Evolutionary conservation across 1,140 invertebrate genomes (phyloP).

Genomic region (Neodiprion pinetum): DNA sequence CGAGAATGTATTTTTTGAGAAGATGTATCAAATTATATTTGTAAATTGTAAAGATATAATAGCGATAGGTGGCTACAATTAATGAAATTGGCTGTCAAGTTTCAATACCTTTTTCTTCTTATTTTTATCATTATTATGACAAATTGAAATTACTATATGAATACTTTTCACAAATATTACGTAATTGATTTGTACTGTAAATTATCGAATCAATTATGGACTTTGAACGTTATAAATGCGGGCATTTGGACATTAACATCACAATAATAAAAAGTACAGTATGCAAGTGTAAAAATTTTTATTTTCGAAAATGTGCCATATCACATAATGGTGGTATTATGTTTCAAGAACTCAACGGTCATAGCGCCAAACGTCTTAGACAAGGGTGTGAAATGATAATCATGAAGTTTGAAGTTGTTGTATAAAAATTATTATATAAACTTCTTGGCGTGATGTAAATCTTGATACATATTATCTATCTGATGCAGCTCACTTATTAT

Average conservation of each 20-base stretch:
- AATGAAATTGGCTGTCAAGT: constrained; percentile 17
- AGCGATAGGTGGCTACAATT: constrained; percentile 19
- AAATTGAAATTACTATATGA: constrained; percentile 28
- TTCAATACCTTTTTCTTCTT: constrained; percentile 28
- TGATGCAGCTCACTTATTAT: too few relatives aligned
- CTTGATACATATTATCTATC: too few relatives aligned
- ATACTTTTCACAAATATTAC: constrained; percentile 16
- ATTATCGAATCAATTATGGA: constrained; percentile 33
- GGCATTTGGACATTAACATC: constrained; percentile 40
- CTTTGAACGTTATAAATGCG: constrained; percentile 34
- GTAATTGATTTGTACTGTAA: constrained; percentile 33
- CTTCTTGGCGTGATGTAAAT: too few relatives aligned
- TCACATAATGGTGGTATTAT: constrained; percentile 18
- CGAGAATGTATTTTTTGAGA: constrained; percentile 56
- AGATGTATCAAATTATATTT: constrained; percentile 56
- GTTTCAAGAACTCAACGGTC: background rate
- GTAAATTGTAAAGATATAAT: constrained; percentile 57
- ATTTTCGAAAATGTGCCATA: constrained; percentile 43
- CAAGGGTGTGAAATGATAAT: background rate
- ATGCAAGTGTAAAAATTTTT: background rate
- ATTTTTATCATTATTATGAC: constrained; percentile 21
- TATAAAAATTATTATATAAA: constrained; percentile 28
- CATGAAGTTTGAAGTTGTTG: constrained; percentile 9
- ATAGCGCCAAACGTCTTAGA: too few relatives aligned
- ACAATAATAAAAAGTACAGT: constrained; percentile 26